Evolutionary conservation across 1,140 invertebrate genomes (phyloP).

Genomic region (Cecropterus lyciades): DNA sequence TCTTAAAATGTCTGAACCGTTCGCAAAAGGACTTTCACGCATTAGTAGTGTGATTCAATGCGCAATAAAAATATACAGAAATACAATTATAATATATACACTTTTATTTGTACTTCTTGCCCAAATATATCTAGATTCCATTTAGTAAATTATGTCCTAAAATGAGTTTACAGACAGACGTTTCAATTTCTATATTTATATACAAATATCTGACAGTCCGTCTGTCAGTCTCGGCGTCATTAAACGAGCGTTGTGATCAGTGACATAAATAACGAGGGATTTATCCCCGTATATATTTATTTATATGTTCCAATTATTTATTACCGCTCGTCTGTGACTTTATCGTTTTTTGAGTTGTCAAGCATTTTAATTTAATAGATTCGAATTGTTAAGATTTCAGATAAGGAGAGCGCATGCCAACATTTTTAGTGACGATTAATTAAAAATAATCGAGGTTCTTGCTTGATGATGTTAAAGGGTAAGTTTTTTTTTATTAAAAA

Average conservation of each 20-base stretch:
- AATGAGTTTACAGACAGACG: too few species aligned
- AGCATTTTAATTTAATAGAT: conserved; percentile 33
- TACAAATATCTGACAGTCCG: conserved; percentile 60
- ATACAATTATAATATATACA: too few species aligned
- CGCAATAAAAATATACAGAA: too few species aligned
- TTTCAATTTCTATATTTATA: neutral
- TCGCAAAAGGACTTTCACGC: too few species aligned
- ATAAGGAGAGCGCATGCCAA: neutral
- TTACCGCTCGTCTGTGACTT: conserved; percentile 41
- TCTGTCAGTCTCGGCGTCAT: conserved; percentile 58
- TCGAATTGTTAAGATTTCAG: conserved; percentile 21
- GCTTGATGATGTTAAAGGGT: too few species aligned
- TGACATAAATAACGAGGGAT: conserved; percentile 64
- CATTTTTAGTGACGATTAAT: conserved; percentile 18
- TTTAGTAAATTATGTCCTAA: too few species aligned
- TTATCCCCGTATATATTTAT: conserved; percentile 62
- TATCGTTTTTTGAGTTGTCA: conserved; percentile 40
- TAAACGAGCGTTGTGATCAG: conserved; percentile 59
- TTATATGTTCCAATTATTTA: conserved; percentile 63
- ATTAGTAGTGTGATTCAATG: too few species aligned
- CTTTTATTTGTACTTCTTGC: too few species aligned
- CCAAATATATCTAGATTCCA: too few species aligned
- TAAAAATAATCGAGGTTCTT: conserved; percentile 5
- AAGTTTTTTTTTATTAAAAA: too few species aligned
- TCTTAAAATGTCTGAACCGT: too few species aligned